Conservation (phyloP, 2,113 vertebrate genomes). For the Salvelinus sp. region DNA sequence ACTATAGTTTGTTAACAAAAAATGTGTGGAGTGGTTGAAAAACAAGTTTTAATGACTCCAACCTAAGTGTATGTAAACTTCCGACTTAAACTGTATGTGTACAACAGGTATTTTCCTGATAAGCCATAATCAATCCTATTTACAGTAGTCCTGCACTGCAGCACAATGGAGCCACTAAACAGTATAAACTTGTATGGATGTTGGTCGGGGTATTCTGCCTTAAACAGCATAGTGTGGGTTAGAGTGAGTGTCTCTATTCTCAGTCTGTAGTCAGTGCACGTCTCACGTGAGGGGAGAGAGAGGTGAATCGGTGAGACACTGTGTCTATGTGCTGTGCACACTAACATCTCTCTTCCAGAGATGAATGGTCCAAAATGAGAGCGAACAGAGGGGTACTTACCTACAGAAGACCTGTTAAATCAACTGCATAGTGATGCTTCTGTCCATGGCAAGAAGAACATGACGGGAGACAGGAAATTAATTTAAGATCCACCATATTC, state of each 20-base stretch:
- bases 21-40: too few relatives aligned
- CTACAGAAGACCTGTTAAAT: too few relatives aligned
- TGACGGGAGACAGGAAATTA: too few relatives aligned
- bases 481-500: too few relatives aligned
- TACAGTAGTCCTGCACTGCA: too few relatives aligned
- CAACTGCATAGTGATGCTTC: too few relatives aligned
- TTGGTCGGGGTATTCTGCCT: not conserved
- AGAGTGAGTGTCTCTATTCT: not conserved
- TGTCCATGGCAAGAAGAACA: too few relatives aligned
- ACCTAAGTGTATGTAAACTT: too few relatives aligned
- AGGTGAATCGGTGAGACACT: conserved; percentile 36
- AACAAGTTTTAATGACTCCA: too few relatives aligned
- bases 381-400: not conserved
- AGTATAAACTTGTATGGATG: not conserved
- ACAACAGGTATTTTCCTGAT: not conserved
- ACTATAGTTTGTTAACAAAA: too few relatives aligned
- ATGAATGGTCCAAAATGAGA: not conserved
- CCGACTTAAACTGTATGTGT: not conserved
- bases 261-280: conserved; percentile 27
- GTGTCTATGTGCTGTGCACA: conserved; percentile 30
- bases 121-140: not conserved
- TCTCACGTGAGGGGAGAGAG: conserved; percentile 17
- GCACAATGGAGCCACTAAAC: too few relatives aligned
- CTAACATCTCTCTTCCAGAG: conserved; percentile 11
- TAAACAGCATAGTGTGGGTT: not conserved